Conservation (phyloP, 2,113 vertebrate genomes). For the Artemisiospiza belli region DNA sequence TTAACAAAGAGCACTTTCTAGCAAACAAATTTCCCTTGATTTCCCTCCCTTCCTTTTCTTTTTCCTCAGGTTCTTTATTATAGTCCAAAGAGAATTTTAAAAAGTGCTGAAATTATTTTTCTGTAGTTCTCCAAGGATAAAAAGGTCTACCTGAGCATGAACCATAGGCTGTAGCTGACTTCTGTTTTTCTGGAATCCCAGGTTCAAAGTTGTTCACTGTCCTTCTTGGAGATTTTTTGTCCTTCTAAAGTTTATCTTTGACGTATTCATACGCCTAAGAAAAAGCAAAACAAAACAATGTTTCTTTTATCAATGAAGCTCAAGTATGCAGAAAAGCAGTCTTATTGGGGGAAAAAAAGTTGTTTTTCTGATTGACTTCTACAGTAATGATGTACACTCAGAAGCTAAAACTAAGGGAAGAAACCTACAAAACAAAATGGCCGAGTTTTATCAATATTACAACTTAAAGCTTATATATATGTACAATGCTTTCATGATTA, state of each 20-base stretch:
- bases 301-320: background rate
- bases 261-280: background rate
- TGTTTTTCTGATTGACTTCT: background rate
- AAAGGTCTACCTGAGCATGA: background rate
- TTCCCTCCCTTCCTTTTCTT: background rate
- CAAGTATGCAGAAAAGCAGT: background rate
- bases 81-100: background rate
- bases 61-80: background rate
- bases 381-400: background rate
- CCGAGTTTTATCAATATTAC: background rate
- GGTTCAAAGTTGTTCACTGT: background rate
- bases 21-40: background rate
- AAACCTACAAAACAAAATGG: background rate
- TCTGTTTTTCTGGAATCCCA: background rate
- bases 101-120: background rate
- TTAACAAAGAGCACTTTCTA: background rate
- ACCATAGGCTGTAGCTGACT: background rate
- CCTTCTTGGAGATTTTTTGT: background rate
- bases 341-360: rapidly evolving
- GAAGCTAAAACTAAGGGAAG: background rate
- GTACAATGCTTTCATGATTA: background rate
- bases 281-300: background rate
- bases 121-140: background rate
- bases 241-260: background rate
- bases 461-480: background rate